Evolutionary conservation across 2,888 invertebrate genomes (phyloP), one percentile per base, ranked within the genome.

Genomic region (Drosophila barbarae): DNA sequence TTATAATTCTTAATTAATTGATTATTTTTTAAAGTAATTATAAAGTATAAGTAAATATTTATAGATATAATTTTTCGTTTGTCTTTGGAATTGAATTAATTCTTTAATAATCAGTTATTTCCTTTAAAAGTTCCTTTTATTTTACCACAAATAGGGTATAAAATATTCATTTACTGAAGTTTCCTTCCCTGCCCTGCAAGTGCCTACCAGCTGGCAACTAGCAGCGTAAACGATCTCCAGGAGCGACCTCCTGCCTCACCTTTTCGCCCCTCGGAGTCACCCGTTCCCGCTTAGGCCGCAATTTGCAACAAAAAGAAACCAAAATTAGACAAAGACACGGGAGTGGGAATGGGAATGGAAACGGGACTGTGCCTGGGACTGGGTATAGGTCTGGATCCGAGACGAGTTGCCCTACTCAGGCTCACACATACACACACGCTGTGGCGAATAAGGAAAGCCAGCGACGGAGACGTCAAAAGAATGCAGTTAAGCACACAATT

Each of bases 401-500:
- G 80, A 74, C 77, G 72, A 59, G 61, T 56, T 68, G 68, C 53
- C 68, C 70, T 69, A 69, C 61, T 69, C 61, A 44, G 51, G 55
- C 52, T 53, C 53, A 46, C 66, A 44, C 2, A 65, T 60, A 54
- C 46, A 51, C 41, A 52, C 49, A 41, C 39, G 32, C 36, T 53
- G 53, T 52, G 51, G 69, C 74, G 73, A 77, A 80, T 79, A 83
- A 80, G 79, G 73, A 79, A 77, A 73, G 73, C 61, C 77, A 57
- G 34, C 47, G 59, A 63, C 71, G 69, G 52, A 51, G 56, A 32
- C 36, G 78, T 84, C 73, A 78, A 80, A 80, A 80, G 83, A 85
- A 83, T 83, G 84, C 83, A 83, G 83, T 83, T 83, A 83, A 83
- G 83, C 74, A 85, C 85, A 87, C 88, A 87, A 87, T 87, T 87